These are phyloP conservation scores for Amphipyra tragopoginis DNA, from an alignment of 2,888 invertebrate species.

Conservation along the genomic window DNA sequence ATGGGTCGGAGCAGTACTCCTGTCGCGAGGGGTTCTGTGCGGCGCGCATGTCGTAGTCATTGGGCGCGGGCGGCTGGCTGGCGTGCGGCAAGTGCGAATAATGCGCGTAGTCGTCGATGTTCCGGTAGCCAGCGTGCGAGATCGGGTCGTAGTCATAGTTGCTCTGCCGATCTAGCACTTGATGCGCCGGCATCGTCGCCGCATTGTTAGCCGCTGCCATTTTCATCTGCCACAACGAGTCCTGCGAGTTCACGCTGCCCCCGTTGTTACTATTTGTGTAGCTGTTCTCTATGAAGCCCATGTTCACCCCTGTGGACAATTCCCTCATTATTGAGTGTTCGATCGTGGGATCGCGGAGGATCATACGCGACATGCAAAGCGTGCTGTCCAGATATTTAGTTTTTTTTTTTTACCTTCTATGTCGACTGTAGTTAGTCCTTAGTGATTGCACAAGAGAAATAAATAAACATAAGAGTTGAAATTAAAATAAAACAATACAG, in stretches of 20 bases:
- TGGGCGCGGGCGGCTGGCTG: conserved; percentile 54
- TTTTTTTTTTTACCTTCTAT: conserved; percentile 70
- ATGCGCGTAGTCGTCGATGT: conserved; percentile 94
- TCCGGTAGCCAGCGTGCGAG: conserved; percentile 95
- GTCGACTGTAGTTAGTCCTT: conserved; percentile 74
- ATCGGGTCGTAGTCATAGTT: conserved; percentile 94
- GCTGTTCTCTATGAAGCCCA: conserved; percentile 97
- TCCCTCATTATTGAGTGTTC: conserved; percentile 9
- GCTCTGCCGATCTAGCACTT: conserved; percentile 92
- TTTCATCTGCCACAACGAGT: conserved; percentile 98
- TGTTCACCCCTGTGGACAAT: conserved; percentile 91
- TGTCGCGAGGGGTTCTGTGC: conserved; percentile 96
- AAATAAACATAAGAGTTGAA: conserved; percentile 58
- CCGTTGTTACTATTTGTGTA: conserved; percentile 98
- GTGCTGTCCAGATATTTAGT: conserved; percentile 41
- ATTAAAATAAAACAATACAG: conserved; percentile 52
- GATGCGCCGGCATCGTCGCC: conserved; percentile 86
- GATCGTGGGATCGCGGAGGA: not conserved
- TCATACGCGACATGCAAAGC: conserved; percentile 50
- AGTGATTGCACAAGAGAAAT: conserved; percentile 69
- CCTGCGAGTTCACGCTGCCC: conserved; percentile 98
- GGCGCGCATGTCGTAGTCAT: conserved; percentile 92
- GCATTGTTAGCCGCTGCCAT: conserved; percentile 94
- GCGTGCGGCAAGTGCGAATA: conserved; percentile 93
- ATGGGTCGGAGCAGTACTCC: conserved; percentile 96